These are phyloP conservation scores for Cheilosia impressa DNA, from an alignment of 2,888 invertebrate genomes.

Conservation along the genomic window DNA sequence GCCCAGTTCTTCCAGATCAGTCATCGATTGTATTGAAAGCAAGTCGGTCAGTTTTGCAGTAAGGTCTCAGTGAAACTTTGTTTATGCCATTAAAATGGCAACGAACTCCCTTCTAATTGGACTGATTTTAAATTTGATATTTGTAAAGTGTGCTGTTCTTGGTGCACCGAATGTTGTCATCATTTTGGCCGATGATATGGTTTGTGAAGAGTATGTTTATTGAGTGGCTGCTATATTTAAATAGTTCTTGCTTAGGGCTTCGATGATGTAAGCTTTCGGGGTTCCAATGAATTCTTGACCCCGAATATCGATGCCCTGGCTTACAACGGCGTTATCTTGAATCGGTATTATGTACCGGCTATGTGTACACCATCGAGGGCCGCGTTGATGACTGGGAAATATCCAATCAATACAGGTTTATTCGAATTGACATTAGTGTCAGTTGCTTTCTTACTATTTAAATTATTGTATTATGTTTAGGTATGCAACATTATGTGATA, in stretches of 20 bases:
- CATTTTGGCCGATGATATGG: slow-evolving; percentile 93
- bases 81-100: not conserved
- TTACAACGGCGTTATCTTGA: slow-evolving; percentile 92
- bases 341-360: slow-evolving; percentile 91
- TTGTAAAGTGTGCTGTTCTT: slow-evolving; percentile 77
- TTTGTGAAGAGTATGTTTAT: slow-evolving; percentile 78
- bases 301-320: slow-evolving; percentile 95
- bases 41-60: not conserved
- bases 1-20: no score
- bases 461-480: slow-evolving; percentile 80
- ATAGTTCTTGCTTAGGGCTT: slow-evolving; percentile 88
- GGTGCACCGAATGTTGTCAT: slow-evolving; percentile 88
- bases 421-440: not conserved
- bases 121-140: slow-evolving; percentile 73
- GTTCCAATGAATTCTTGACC: slow-evolving; percentile 94
- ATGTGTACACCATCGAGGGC: slow-evolving; percentile 94
- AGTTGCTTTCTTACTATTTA: not conserved
- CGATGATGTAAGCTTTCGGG: slow-evolving; percentile 96
- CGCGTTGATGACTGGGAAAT: slow-evolving; percentile 93
- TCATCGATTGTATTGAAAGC: no score
- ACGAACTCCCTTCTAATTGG: not conserved
- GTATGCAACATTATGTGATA: slow-evolving; percentile 90
- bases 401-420: slow-evolving; percentile 91
- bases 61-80: not conserved
- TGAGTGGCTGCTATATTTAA: not conserved